phyloP scores from a whole-genome alignment of 2,113 vertebrate species.

The Hemibagrus wyckioides region DNA sequence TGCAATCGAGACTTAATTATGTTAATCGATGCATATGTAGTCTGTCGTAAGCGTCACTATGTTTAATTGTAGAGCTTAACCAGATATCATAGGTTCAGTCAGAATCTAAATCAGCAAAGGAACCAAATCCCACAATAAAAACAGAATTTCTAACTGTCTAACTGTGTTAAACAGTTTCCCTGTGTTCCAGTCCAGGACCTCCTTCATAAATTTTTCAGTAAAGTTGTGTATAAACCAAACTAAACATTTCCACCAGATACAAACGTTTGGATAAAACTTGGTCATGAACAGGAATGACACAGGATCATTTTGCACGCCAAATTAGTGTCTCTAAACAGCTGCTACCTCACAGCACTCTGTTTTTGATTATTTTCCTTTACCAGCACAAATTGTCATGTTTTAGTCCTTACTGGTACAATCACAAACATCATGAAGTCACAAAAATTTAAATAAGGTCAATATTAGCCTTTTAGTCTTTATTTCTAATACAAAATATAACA shows the following conservation, averaged over 20 bases:
- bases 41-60: neutral
- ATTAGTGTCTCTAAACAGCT: neutral
- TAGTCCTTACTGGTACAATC: neutral
- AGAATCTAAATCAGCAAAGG: neutral
- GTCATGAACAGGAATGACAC: neutral
- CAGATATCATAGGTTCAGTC: neutral
- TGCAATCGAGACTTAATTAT: conserved; percentile 6
- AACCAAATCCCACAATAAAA: neutral
- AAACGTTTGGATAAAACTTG: neutral
- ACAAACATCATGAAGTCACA: neutral
- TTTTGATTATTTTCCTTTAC: neutral
- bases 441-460: neutral
- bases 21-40: neutral
- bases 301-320: neutral
- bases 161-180: neutral
- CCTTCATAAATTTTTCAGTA: neutral
- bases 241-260: neutral
- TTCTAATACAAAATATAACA: neutral
- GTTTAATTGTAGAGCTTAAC: neutral
- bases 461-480: neutral
- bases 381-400: neutral
- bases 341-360: neutral
- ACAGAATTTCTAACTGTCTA: neutral
- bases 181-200: neutral
- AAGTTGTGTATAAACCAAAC: neutral